Base-by-base conservation (phyloP, 1,140 invertebrate genomes). In the Conus betulinus region DNA sequence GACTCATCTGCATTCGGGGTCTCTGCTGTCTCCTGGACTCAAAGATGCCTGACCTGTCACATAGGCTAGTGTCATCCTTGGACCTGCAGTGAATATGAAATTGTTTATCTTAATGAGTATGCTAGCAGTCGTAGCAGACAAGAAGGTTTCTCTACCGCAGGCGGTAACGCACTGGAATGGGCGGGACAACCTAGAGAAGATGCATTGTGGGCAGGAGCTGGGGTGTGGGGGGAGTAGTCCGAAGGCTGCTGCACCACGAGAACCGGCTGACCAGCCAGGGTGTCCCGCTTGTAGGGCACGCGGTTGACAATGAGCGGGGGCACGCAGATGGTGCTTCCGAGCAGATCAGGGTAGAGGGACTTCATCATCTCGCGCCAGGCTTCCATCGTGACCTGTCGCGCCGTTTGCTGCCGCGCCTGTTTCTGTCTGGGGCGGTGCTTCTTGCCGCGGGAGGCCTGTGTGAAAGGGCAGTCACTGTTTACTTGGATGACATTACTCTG, bases 281-380 rank as follows among this genome's bases (percentile, higher is more conserved):
- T 85, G 63, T 67, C 71, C 39, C 71, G 13, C 0, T 4, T 39
- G 39, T 74, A 85, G 39, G 63, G 63, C 15, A 74, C 84, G 11
- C 71, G 63, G 63, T 71, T 71, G 84, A 85, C 63, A 67, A 71
- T 51, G 4, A 85, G n/a, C 4, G 84, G 84, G 23, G 84, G 84
- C 3, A 85, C 63, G 20, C 63, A 85, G 84, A 71, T 39, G 13
- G 67, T 74, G 10, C 11, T 17, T 8, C 10, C 7, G 52, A 23
- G 67, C 23, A 74, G 10, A 10, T 71, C 52, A 27, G 84, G 84
- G 63, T 85, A 85, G 27, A 85, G 15, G 27, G 84, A 74, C 39
- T 7, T 17, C 20, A 85, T 20, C n/a, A 60, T 67, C 55, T 85
- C 23, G 5, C 57, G 57, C 84, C 84, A 85, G 4, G 13, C 51